Base-by-base conservation (phyloP, 2,888 invertebrate species). In the Ceratothoa steindachneri region DNA sequence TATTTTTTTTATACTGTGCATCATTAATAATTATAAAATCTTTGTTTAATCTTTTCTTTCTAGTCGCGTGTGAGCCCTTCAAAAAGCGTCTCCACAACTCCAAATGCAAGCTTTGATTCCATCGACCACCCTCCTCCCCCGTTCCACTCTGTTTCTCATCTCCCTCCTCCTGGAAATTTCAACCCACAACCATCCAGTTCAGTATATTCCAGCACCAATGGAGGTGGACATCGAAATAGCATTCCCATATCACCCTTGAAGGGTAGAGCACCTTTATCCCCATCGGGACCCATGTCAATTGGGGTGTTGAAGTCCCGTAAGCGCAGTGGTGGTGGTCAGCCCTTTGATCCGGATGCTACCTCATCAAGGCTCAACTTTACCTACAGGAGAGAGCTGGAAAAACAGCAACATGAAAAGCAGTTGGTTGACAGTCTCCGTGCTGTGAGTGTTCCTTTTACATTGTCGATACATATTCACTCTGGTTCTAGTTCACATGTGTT, bases 371-470 rank as follows among this genome's bases (percentile, higher is more conserved):
- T 93, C 7, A 60, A 2, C 3, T 95, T 95, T 84, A 95, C 95
- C 0, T 93, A 95, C 91, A 89, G 94, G 82, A 87, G 95, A 81
- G 95, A 95, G 84, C 92, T 94, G 80, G 94, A 95, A 84, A 91
- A 93, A 82, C 93, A 93, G 82, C 90, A 91, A 83, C 95, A 95
- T 84, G 95, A 95, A 84, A 89, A 90, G 4, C 93, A 94, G 83
- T 86, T 95, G 81, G 89, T 95, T 83, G 90, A 91, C 80, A 92
- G 93, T 84, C 86, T 96, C 81, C 88, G 93, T 86, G 89, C 87
- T 87, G 95, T 95, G 84, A 88, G 89, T 84, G 24, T 24, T 27
- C 19, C n/a, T n/a, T n/a, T n/a, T n/a, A n/a, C n/a, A n/a, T n/a
- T n/a, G n/a, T n/a, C n/a, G n/a, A n/a, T n/a, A n/a, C n/a, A n/a